Conservation (phyloP, 2,797 vertebrate genomes). For the Prunella strophiata region DNA sequence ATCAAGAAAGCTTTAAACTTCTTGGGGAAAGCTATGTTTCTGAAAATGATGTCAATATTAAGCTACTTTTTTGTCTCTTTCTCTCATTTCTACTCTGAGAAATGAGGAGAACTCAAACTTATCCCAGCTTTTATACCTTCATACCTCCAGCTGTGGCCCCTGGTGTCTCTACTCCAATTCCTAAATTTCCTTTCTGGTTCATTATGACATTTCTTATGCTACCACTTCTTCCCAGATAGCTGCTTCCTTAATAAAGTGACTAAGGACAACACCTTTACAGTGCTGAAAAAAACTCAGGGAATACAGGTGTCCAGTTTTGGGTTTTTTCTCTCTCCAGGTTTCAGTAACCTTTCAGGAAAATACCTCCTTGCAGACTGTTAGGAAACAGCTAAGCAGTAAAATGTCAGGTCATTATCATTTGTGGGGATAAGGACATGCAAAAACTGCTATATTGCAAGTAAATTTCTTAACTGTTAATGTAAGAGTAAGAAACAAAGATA, state of each 20-base stretch:
- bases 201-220: background rate
- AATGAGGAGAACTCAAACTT: background rate
- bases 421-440: background rate
- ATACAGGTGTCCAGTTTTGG: background rate
- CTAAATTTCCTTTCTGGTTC: background rate
- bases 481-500: background rate
- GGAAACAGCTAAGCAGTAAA: conserved; percentile 55
- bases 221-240: background rate
- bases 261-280: background rate
- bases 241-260: background rate
- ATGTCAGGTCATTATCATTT: background rate
- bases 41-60: background rate
- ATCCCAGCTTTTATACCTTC: background rate
- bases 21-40: background rate
- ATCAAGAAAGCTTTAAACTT: background rate
- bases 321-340: background rate
- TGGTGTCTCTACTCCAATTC: background rate
- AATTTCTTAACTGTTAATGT: background rate
- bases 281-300: conserved; percentile 41
- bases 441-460: background rate
- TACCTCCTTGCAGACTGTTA: background rate
- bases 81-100: background rate
- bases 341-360: conserved; percentile 43
- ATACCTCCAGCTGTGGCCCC: background rate
- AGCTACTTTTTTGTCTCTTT: background rate